A percentile compares a stretch with the other conserved stretches of the same genome.
Evolutionary conservation across 1,140 invertebrate genomes (phyloP).

Genomic region (Amphibalanus amphitrite): DNA sequence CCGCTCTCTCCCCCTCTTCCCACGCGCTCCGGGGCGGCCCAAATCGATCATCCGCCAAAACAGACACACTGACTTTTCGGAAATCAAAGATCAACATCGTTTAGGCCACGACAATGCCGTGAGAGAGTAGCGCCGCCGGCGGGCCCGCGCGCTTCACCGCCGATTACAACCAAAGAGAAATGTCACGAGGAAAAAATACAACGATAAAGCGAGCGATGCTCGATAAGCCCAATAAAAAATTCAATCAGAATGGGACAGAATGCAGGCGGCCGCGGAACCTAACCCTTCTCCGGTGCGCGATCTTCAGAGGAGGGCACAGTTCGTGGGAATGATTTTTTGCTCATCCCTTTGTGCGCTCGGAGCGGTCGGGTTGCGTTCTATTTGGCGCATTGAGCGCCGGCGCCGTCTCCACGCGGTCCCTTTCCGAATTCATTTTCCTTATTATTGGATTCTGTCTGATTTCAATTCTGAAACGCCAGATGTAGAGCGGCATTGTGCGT

Average conservation of each 20-base stretch:
- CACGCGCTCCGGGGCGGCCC: too few relatives aligned
- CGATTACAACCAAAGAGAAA: not conserved
- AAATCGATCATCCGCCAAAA: not conserved
- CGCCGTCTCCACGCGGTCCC: not conserved
- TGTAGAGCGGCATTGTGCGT: not conserved
- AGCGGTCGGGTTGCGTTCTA: not conserved
- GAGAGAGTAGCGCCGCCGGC: not conserved
- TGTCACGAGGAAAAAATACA: not conserved
- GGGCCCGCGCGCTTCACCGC: too few relatives aligned
- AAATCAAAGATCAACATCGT: conserved; percentile 2
- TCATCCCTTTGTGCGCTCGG: not conserved
- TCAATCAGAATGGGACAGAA: not conserved
- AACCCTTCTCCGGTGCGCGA: not conserved
- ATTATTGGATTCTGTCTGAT: conserved; percentile 1
- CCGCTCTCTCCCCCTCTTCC: too few relatives aligned
- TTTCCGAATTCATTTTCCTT: not conserved
- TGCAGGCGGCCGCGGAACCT: not conserved
- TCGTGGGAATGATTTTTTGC: not conserved
- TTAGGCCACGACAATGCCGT: not conserved
- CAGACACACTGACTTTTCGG: not conserved
- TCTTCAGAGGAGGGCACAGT: not conserved
- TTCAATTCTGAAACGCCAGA: not conserved
- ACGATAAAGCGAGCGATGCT: not conserved
- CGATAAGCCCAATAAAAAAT: not conserved
- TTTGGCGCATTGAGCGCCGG: not conserved